A percentile compares a stretch with the other conserved stretches of the same genome.
Conservation (phyloP, 2,888 invertebrate species). For the Rhagonycha lutea region DNA sequence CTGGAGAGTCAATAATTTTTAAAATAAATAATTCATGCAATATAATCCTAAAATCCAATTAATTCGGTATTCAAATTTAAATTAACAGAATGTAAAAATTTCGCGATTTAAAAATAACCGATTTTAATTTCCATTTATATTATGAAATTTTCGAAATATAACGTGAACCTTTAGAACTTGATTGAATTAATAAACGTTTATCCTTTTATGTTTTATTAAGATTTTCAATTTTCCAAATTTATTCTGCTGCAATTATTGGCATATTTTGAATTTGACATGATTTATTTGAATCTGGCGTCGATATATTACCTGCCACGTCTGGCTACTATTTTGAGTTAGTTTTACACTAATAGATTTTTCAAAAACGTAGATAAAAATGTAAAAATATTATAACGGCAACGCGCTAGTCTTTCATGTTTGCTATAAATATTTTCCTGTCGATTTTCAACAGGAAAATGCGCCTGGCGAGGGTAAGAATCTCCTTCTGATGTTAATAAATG, state of each 20-base stretch:
- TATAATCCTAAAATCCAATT: constrained; percentile 8
- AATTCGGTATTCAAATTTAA: constrained; percentile 13
- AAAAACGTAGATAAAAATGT: too few species aligned
- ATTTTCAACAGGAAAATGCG: neutral
- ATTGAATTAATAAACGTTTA: neutral
- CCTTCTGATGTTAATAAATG: neutral
- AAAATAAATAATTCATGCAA: constrained; percentile 18
- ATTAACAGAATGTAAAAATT: constrained; percentile 12
- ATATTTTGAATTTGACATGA: too few species aligned
- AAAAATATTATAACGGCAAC: too few species aligned
- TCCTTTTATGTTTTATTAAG: neutral
- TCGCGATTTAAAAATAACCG: neutral
- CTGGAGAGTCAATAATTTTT: constrained; percentile 3
- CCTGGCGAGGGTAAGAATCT: neutral
- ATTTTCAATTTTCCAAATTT: neutral
- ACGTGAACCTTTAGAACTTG: neutral
- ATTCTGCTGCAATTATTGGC: neutral
- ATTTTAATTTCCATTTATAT: constrained; percentile 2
- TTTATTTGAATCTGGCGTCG: too few species aligned
- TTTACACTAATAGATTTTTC: too few species aligned
- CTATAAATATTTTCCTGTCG: neutral
- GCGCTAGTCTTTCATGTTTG: too few species aligned
- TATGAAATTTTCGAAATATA: neutral
- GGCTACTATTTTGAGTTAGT: too few species aligned
- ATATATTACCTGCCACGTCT: too few species aligned